phyloP scores from a whole-genome alignment of 2,888 invertebrate genomes.

The Lithophane socia region DNA sequence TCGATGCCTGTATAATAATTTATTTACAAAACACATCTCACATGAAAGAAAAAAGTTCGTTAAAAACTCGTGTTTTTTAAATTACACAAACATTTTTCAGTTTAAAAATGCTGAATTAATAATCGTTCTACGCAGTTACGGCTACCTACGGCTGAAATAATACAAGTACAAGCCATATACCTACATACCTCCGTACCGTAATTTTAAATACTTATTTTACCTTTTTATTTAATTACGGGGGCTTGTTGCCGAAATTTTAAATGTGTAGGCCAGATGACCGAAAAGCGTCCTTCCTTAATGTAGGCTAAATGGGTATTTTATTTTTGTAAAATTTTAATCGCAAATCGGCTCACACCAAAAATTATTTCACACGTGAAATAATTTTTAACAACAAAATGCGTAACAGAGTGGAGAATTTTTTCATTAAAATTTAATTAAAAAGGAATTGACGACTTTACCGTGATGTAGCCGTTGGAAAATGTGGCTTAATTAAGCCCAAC shows the following conservation, averaged over 20 bases:
- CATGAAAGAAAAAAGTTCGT: conserved; percentile 13
- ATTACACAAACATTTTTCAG: conserved; percentile 36
- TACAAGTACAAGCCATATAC: conserved; percentile 19
- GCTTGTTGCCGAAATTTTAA: conserved; percentile 57
- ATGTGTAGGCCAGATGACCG: conserved; percentile 56
- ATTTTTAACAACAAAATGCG: conserved; percentile 48
- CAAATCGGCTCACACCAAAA: conserved; percentile 54
- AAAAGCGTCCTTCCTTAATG: conserved; percentile 50
- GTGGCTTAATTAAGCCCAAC: conserved; percentile 37
- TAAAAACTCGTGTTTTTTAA: conserved; percentile 19
- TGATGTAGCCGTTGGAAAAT: conserved; percentile 42
- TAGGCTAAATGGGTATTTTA: conserved; percentile 61
- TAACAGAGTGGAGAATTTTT: conserved; percentile 27
- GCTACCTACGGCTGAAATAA: conserved; percentile 24
- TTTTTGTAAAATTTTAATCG: conserved; percentile 56
- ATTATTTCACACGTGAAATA: too few species aligned
- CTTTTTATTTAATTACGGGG: conserved; percentile 63
- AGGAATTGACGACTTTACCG: conserved; percentile 47
- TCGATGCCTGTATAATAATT: too few species aligned
- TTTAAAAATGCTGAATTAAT: conserved; percentile 45
- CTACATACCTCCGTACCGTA: conserved; percentile 33
- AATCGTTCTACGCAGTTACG: conserved; percentile 37
- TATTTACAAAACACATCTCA: conserved; percentile 25
- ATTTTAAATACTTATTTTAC: conserved; percentile 63
- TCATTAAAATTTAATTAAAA: conserved; percentile 53